These are phyloP conservation scores for Diprion similis DNA, from an alignment of 1,140 invertebrate species.

Conservation along the genomic window DNA sequence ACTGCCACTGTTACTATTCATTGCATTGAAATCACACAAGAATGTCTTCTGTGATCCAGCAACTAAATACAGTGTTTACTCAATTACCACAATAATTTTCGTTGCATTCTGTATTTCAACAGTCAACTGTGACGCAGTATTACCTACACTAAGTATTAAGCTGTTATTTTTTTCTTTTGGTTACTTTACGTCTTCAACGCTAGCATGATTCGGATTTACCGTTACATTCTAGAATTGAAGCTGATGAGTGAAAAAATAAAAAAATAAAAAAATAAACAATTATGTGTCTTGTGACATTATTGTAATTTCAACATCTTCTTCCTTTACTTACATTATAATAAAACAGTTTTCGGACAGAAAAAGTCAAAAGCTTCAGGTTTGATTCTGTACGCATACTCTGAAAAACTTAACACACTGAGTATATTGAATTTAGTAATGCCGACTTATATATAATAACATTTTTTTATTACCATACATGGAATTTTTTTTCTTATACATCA, in stretches of 20 bases:
- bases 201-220: constrained; percentile 1
- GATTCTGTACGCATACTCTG: too few species aligned
- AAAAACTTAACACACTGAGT: too few species aligned
- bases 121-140: constrained; percentile 29
- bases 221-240: constrained; percentile 7
- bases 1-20: not conserved
- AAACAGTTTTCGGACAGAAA: too few species aligned
- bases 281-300: too few species aligned
- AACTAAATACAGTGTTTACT: constrained; percentile 23
- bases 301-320: too few species aligned
- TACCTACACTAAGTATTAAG: not conserved
- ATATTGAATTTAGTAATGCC: too few species aligned
- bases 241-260: not conserved
- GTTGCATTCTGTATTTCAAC: constrained; percentile 43
- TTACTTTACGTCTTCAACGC: not conserved
- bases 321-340: too few species aligned
- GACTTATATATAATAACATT: too few species aligned
- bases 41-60: constrained; percentile 24
- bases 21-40: constrained; percentile 31
- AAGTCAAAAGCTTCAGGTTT: too few species aligned
- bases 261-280: not conserved
- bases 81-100: constrained; percentile 19
- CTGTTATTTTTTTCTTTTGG: not conserved
- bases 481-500: too few species aligned
- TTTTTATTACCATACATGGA: too few species aligned